These are phyloP conservation scores for Myiozetetes cayanensis DNA, from an alignment of 2,113 vertebrate genomes.

Conservation along the genomic window DNA sequence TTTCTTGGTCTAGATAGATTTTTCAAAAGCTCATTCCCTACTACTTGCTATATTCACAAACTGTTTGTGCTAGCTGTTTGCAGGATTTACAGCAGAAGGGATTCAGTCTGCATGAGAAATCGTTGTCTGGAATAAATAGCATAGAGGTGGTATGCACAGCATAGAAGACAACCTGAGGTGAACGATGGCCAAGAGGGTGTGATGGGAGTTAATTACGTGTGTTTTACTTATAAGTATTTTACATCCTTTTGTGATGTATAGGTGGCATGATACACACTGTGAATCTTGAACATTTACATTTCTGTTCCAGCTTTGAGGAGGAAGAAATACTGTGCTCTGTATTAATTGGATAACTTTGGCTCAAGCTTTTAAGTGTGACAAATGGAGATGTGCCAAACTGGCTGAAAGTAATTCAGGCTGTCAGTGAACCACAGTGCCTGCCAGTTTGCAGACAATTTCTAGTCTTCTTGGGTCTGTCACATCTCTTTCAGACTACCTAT, in stretches of 20 bases:
- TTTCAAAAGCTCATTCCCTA: conserved; percentile 11
- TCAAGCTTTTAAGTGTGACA: conserved; percentile 64
- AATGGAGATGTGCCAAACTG: conserved; percentile 72
- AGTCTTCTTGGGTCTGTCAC: conserved; percentile 65
- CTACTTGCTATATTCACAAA: background rate
- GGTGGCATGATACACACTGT: background rate
- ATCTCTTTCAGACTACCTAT: conserved; percentile 67
- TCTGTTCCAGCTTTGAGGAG: conserved; percentile 30
- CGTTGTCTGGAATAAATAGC: background rate
- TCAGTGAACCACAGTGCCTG: conserved; percentile 66
- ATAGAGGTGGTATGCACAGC: background rate
- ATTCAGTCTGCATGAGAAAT: background rate
- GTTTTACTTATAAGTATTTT: background rate
- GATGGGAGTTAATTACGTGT: background rate
- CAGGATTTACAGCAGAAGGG: background rate
- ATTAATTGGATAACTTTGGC: conserved; percentile 71
- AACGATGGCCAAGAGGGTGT: background rate
- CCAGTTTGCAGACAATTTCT: conserved; percentile 71
- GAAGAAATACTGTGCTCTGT: conserved; percentile 22
- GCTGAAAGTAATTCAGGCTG: conserved; percentile 70
- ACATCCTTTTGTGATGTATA: background rate
- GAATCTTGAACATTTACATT: conserved; percentile 7
- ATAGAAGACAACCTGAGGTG: background rate
- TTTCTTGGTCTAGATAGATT: background rate
- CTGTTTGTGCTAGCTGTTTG: background rate